phyloP scores from a whole-genome alignment of 2,113 vertebrate genomes.

The Aythya baeri region DNA sequence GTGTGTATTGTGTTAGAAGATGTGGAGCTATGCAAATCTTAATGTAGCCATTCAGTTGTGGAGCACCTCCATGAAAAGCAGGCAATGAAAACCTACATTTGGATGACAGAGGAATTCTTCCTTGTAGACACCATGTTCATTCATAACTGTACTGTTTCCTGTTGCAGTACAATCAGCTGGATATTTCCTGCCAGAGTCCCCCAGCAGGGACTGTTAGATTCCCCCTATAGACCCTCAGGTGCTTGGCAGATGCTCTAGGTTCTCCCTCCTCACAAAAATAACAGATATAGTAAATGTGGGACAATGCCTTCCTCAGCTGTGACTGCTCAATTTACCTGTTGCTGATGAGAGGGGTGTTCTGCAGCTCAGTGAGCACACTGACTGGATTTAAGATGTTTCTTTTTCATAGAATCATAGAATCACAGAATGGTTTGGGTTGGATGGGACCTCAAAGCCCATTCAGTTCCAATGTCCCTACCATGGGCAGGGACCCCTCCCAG shows the following conservation, averaged over 20 bases:
- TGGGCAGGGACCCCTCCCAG: no score
- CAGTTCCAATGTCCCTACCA: no score
- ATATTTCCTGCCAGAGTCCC: neutral
- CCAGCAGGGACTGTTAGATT: neutral
- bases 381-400: neutral
- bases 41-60: neutral
- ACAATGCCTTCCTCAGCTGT: neutral
- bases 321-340: neutral
- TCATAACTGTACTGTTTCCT: neutral
- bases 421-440: no score
- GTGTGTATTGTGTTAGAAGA: neutral
- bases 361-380: neutral
- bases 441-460: no score
- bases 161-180: no score
- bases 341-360: neutral
- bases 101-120: neutral
- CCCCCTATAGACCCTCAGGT: neutral
- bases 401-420: no score
- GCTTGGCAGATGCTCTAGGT: neutral
- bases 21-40: neutral
- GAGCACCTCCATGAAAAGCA: neutral
- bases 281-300: neutral
- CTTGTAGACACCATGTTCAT: rapidly evolving
- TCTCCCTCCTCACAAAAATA: neutral
- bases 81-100: neutral